Base-by-base conservation (phyloP, 2,113 vertebrate genomes). In the Saguinus midas region DNA sequence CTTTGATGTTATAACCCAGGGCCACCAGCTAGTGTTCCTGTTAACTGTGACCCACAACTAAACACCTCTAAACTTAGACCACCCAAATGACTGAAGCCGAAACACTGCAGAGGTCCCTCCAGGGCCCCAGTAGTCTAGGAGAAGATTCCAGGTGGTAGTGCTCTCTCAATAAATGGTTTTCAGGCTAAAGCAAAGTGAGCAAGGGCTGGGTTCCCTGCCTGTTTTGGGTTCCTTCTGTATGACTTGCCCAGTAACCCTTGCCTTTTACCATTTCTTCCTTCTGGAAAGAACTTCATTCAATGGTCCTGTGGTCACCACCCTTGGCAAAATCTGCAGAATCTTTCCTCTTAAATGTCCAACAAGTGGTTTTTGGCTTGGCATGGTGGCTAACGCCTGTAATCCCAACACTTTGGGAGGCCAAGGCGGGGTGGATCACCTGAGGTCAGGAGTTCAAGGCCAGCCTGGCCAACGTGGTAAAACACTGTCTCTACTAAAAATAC, bases 31-130 rank as follows among this genome's bases (percentile, higher is more conserved):
- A 29, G 52, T 48, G 48, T 45, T 87, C 50, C 58, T 43, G 6
- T 88, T 85, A 91, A 91, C 73, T 79, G 50, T 92, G 78, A 90
- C 32, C 29, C 25, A 93, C 29, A 91, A 29, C 79, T 83, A 93
- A 91, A 14, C 40, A 82, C 58, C 73, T 93, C 84, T 66, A 86
- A 92, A 61, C 12, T 40, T 58, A 55, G 18, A 57, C 75, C 21
- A 21, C 48, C 73, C 25, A 92, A 93, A 83, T 79, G 45, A 66
- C 88, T 40, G 50, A 73, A 92, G 17, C 6, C 40, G 32, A 75
- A 76, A 86, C 10, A 80, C 80, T 76, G 27, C 76, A 48, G n/a
- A 57, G 21, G n/a, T 94, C 61, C 79, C 66, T 35, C 68, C 35
- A 68, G 14, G 40, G 70, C 43, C 58, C 79, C 29, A 13, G 55